These are phyloP conservation scores for Eulithis testata DNA, from an alignment of 2,888 invertebrate genomes.

Conservation along the genomic window DNA sequence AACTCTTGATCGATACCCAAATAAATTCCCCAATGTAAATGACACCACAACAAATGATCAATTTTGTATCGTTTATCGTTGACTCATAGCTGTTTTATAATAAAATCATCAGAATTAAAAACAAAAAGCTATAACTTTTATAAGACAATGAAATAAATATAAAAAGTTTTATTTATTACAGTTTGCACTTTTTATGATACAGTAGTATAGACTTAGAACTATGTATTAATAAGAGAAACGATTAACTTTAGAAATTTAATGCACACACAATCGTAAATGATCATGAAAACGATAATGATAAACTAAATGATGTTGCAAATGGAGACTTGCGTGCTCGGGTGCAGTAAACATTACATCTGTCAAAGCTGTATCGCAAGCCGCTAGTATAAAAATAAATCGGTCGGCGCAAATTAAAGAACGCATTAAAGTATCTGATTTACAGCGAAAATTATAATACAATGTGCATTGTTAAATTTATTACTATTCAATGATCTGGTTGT, in stretches of 20 bases:
- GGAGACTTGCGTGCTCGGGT: conserved; percentile 47
- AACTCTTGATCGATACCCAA: conserved; percentile 61
- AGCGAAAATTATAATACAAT: conserved; percentile 72
- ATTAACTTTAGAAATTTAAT: not conserved
- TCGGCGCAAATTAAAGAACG: conserved; percentile 66
- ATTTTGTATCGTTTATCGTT: conserved; percentile 47
- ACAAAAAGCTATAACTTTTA: conserved; percentile 1
- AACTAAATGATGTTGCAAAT: conserved; percentile 38
- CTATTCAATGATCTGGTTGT: conserved; percentile 62
- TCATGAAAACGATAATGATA: conserved; percentile 1
- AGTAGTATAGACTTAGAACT: not conserved
- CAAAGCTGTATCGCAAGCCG: conserved; percentile 52
- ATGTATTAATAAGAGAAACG: not conserved
- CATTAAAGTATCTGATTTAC: conserved; percentile 72
- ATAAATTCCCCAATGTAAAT: conserved; percentile 59
- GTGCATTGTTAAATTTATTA: conserved; percentile 64
- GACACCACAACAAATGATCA: conserved; percentile 55
- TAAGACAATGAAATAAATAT: not conserved
- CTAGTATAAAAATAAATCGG: conserved; percentile 61
- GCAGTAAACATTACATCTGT: conserved; percentile 56
- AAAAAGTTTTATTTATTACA: conserved; percentile 1
- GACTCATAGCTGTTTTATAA: conserved; percentile 35
- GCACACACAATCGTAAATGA: not conserved
- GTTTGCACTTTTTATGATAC: not conserved
- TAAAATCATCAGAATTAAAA: conserved; percentile 5